A percentile compares a stretch with the other conserved stretches of the same genome.
Conservation (phyloP, 2,113 vertebrate genomes). For the Zosterops borbonicus region DNA sequence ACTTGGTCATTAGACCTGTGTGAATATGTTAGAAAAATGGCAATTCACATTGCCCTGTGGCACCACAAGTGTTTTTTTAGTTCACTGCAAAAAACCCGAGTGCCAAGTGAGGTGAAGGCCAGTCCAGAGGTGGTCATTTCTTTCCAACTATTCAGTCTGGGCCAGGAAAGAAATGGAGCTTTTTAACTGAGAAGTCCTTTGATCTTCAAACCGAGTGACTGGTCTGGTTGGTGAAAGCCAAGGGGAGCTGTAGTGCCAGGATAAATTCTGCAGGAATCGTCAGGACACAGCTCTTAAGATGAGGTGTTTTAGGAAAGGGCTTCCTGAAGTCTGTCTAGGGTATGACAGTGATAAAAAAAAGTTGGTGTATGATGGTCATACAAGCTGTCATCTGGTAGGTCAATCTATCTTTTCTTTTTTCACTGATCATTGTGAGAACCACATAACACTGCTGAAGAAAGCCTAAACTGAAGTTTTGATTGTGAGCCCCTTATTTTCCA, state of each 20-base stretch:
- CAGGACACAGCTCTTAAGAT: not conserved
- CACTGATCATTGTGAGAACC: not conserved
- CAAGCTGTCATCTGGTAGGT: not conserved
- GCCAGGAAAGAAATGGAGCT: conserved; percentile 2
- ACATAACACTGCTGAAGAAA: not conserved
- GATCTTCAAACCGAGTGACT: not conserved
- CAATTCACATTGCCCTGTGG: not conserved
- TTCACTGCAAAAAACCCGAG: not conserved
- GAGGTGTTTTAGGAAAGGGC: not conserved
- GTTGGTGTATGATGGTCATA: not conserved
- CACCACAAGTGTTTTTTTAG: not conserved
- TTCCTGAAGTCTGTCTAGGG: not conserved
- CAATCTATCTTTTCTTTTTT: not conserved
- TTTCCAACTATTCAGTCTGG: not conserved
- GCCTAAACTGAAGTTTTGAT: not conserved
- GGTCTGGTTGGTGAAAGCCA: conserved; percentile 9
- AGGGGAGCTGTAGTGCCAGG: not conserved
- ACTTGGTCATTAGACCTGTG: not conserved
- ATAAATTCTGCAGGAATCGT: conserved; percentile 6
- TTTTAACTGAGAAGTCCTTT: conserved; percentile 2
- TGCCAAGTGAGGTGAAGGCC: not conserved
- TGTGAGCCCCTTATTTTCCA: not conserved
- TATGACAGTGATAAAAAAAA: not conserved
- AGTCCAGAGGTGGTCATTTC: not conserved
- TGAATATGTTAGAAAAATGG: not conserved